A percentile compares a stretch with the other conserved stretches of the same genome.
phyloP scores from a whole-genome alignment of 2,888 invertebrate genomes.

The Euzophera pinguis region DNA sequence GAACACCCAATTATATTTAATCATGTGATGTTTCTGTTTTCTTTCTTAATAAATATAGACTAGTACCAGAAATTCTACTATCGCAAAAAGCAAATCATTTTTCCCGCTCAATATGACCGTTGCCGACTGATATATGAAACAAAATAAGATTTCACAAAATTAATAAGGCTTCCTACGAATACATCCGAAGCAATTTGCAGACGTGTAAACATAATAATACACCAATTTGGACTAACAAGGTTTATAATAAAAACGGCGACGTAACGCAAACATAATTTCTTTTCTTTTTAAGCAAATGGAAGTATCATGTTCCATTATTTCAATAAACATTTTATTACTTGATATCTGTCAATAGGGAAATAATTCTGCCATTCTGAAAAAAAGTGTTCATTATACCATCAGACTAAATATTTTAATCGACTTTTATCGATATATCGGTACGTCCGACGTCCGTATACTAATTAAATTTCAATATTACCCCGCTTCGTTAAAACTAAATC shows the following conservation, averaged over 20 bases:
- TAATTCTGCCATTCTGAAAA: conserved; percentile 19
- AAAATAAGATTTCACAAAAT: not conserved
- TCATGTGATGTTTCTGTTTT: no score
- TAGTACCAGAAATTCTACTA: not conserved
- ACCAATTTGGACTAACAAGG: conserved; percentile 17
- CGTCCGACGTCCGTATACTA: no score
- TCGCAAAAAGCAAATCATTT: not conserved
- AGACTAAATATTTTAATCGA: not conserved
- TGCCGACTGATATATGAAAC: not conserved
- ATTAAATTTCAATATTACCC: no score
- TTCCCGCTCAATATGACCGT: not conserved
- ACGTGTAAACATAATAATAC: conserved; percentile 19
- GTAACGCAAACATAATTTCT: conserved; percentile 28
- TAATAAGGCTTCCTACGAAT: conserved; percentile 11
- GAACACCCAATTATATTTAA: no score
- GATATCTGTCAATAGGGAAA: conserved; percentile 28
- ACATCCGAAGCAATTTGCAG: conserved; percentile 8
- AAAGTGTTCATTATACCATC: conserved; percentile 4
- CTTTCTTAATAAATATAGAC: no score
- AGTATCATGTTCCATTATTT: conserved; percentile 35
- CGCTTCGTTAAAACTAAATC: no score
- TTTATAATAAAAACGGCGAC: conserved; percentile 29
- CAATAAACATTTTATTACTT: conserved; percentile 33
- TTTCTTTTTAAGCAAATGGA: conserved; percentile 29
- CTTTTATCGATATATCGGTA: no score